Evolutionary conservation across 2,888 invertebrate genomes (phyloP).

Genomic region (Clitarchus hookeri): DNA sequence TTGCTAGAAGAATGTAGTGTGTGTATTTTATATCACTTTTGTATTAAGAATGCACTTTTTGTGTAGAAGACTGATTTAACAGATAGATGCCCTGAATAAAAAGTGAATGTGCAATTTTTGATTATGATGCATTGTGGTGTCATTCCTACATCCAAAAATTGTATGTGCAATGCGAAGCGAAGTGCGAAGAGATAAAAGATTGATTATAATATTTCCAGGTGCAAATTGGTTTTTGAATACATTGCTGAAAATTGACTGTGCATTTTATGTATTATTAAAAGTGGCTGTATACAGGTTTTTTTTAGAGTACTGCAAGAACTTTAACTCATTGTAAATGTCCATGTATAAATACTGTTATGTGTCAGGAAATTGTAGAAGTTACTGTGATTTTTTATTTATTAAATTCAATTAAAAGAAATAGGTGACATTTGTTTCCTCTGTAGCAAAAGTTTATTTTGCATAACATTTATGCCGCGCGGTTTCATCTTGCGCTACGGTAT

Average conservation of each 20-base stretch:
- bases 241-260: neutral
- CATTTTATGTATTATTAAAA: neutral
- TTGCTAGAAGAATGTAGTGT: neutral
- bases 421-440: neutral
- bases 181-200: no score
- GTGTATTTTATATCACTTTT: neutral
- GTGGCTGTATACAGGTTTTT: neutral
- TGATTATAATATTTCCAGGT: neutral
- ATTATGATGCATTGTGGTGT: neutral
- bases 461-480: neutral
- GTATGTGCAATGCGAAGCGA: neutral
- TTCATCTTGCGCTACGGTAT: neutral
- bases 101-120: neutral
- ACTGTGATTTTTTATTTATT: neutral
- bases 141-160: neutral
- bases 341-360: neutral
- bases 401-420: neutral
- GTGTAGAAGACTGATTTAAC: neutral
- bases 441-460: neutral
- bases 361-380: neutral
- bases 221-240: neutral
- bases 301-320: neutral
- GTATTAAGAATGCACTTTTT: constrained; percentile 14
- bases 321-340: neutral
- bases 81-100: neutral